Conservation (phyloP, 2,113 vertebrate genomes). For the Xyrauchen texanus region DNA sequence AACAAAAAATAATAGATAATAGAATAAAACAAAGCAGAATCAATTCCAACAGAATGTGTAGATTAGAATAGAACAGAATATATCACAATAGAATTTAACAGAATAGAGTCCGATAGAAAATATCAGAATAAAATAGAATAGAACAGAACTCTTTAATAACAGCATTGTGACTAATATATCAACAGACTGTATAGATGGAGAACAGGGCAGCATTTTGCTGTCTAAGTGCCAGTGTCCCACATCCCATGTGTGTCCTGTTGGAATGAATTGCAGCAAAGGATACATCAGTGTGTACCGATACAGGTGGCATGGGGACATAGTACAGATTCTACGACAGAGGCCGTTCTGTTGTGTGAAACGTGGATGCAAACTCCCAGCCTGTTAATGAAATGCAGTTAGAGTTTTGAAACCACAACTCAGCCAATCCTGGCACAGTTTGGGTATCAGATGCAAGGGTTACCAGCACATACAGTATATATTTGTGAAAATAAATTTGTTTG, state of each 20-base stretch:
- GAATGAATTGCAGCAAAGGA: conserved; percentile 19
- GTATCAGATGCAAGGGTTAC: conserved; percentile 10
- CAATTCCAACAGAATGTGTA: background rate
- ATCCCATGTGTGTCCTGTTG: conserved; percentile 26
- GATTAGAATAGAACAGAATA: background rate
- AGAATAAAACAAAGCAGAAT: background rate
- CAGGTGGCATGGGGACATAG: conserved; percentile 40
- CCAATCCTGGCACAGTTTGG: conserved; percentile 32
- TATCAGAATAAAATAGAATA: background rate
- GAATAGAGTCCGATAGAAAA: background rate
- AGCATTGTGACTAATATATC: conserved; percentile 25
- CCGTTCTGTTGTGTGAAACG: conserved; percentile 46
- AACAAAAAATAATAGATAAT: background rate
- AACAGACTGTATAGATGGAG: conserved; percentile 25
- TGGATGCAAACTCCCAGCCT: conserved; percentile 22
- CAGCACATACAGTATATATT: background rate
- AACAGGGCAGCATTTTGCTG: conserved; percentile 16
- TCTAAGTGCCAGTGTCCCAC: conserved; percentile 23
- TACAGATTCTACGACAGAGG: conserved; percentile 12
- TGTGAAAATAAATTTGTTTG: background rate
- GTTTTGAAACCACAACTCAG: conserved; percentile 35
- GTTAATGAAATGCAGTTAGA: conserved; percentile 18
- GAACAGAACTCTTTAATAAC: background rate
- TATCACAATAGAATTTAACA: background rate
- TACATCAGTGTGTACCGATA: conserved; percentile 9